phyloP scores from a whole-genome alignment of 2,888 invertebrate genomes.

The Pristionchus exspectatus region DNA sequence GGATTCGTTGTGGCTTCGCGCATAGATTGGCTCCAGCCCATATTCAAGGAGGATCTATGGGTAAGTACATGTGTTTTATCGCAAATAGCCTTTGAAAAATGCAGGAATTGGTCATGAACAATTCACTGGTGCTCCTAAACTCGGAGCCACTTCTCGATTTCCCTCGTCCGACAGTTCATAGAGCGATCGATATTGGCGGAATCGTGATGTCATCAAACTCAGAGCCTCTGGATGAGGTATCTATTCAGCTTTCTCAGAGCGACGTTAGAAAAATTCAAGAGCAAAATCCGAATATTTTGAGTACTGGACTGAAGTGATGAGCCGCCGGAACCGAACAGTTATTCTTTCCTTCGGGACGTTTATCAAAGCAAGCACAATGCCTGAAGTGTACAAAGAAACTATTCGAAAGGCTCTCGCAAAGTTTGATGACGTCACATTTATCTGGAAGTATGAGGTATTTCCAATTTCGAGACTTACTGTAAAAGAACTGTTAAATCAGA shows the following conservation, averaged over 20 bases:
- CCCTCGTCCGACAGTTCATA: conserved; percentile 8
- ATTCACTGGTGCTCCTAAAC: not conserved
- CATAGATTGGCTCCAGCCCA: not conserved
- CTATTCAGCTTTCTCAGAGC: too few relatives aligned
- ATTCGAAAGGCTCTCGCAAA: not conserved
- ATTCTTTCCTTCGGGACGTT: not conserved
- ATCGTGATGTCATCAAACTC: not conserved
- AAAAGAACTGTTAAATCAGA: not conserved
- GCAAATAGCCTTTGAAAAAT: not conserved
- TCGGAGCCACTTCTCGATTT: conserved; percentile 10
- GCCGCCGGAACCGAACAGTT: not conserved
- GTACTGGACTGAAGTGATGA: conserved; percentile 25
- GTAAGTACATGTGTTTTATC: not conserved
- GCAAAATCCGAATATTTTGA: too few relatives aligned
- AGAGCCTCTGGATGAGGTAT: not conserved
- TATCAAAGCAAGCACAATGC: conserved; percentile 4
- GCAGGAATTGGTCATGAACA: not conserved
- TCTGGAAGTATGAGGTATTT: conserved; percentile 36
- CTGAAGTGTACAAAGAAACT: not conserved
- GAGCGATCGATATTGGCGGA: conserved; percentile 29
- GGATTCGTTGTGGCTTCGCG: not conserved
- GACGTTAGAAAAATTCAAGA: too few relatives aligned
- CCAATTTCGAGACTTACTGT: not conserved
- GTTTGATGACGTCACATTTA: conserved; percentile 20
- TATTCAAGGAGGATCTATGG: not conserved